Percentiles rank a stretch among this genome's conserved stretches.
Conservation (phyloP, 2,113 vertebrate genomes). For the Elephantulus edwardii region DNA sequence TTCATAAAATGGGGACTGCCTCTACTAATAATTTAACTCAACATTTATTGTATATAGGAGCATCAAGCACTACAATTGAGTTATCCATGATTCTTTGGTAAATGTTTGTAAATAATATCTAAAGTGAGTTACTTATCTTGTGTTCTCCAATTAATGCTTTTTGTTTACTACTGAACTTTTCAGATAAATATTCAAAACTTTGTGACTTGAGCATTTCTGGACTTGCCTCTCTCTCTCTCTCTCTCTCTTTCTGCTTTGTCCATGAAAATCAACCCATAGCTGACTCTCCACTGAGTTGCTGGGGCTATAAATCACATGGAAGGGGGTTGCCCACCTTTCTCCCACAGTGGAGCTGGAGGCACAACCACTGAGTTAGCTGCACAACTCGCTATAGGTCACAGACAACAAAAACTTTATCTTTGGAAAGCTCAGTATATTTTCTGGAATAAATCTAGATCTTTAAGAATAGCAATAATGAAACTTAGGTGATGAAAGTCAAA, state of each 20-base stretch:
- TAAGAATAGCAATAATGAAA: neutral
- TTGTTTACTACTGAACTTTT: neutral
- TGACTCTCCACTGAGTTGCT: too few species aligned
- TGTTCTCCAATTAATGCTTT: neutral
- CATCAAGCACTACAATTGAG: neutral
- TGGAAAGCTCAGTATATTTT: neutral
- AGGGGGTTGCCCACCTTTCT: too few species aligned
- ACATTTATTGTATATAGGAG: neutral
- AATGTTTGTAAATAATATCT: neutral
- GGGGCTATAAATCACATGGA: too few species aligned
- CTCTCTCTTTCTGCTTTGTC: too few species aligned
- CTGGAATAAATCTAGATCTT: neutral
- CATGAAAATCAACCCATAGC: too few species aligned
- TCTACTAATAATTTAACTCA: neutral
- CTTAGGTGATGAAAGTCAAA: neutral
- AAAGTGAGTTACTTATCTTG: neutral
- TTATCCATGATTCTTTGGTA: neutral
- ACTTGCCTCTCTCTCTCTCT: too few species aligned
- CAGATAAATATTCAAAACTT: constrained; percentile 1
- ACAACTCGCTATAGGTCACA: too few species aligned
- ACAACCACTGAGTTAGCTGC: too few species aligned
- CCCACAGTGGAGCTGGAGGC: too few species aligned
- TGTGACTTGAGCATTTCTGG: neutral
- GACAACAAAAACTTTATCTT: neutral
- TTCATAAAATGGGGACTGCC: neutral